phyloP scores from a whole-genome alignment of 2,888 invertebrate species.

The Sceliomorpha sp. region DNA sequence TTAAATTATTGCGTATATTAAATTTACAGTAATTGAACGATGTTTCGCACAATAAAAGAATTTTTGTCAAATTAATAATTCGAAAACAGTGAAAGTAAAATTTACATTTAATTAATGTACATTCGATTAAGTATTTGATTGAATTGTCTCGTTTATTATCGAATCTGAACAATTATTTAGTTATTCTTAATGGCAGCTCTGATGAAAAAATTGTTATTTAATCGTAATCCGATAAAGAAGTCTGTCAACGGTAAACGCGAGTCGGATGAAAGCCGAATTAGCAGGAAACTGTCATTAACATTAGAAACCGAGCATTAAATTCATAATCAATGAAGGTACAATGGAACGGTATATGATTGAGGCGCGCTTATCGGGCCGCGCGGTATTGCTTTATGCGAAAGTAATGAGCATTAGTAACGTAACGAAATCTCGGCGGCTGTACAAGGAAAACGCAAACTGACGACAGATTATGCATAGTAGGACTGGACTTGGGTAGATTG shows the following conservation, averaged over 20 bases:
- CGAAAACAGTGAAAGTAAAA: too few relatives aligned
- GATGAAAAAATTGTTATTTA: too few relatives aligned
- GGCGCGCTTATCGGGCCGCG: conserved; percentile 11
- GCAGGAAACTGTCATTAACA: conserved; percentile 33
- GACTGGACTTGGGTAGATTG: conserved; percentile 35
- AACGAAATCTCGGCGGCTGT: conserved; percentile 19
- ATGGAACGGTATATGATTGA: conserved; percentile 32
- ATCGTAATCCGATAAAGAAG: background rate
- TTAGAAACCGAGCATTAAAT: conserved; percentile 25
- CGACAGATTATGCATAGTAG: conserved; percentile 29
- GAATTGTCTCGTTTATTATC: too few relatives aligned
- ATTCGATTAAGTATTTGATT: too few relatives aligned
- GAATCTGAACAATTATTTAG: too few relatives aligned
- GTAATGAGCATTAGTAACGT: conserved; percentile 15
- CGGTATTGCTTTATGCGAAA: conserved; percentile 13
- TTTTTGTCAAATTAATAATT: too few relatives aligned
- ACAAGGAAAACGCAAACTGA: conserved; percentile 24
- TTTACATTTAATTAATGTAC: too few relatives aligned
- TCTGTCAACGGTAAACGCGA: conserved; percentile 1
- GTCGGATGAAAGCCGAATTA: conserved; percentile 22
- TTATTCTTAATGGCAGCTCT: too few relatives aligned
- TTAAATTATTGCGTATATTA: too few relatives aligned
- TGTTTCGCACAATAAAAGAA: too few relatives aligned
- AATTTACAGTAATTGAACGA: too few relatives aligned
- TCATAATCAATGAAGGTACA: conserved; percentile 23